Conservation (phyloP, 2,113 vertebrate species). For the Deroptyus accipitrinus region DNA sequence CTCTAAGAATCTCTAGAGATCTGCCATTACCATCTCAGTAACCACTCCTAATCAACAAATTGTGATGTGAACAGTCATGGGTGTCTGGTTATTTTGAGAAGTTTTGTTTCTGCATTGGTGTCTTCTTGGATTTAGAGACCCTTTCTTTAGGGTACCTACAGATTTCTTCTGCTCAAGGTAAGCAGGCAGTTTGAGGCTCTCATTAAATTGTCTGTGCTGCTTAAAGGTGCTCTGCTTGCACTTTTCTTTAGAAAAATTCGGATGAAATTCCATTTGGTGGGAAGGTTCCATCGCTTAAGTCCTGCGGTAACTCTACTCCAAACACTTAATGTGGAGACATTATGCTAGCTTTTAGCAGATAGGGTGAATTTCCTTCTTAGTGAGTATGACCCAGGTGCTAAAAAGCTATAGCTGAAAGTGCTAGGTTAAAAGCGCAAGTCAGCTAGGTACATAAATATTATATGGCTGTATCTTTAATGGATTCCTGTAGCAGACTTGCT, state of each 20-base stretch:
- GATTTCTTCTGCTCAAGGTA: not conserved
- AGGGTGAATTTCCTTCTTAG: not conserved
- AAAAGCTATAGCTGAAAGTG: conserved; percentile 22
- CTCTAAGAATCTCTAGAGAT: not conserved
- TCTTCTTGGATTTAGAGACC: not conserved
- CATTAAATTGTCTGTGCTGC: not conserved
- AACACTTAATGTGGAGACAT: not conserved
- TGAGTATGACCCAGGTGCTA: not conserved
- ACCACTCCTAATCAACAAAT: not conserved
- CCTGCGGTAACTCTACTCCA: not conserved
- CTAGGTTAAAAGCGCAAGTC: conserved; percentile 26
- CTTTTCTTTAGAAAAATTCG: not conserved
- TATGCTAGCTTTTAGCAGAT: not conserved
- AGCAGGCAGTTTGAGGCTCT: not conserved
- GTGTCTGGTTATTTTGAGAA: not conserved
- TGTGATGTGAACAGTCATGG: not conserved
- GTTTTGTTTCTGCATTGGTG: not conserved
- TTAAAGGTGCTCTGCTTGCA: not conserved
- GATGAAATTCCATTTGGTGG: not conserved
- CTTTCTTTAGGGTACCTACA: not conserved
- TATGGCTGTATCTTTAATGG: not conserved
- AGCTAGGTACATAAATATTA: conserved; percentile 30
- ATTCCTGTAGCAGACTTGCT: conserved; percentile 46
- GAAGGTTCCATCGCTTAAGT: not conserved
- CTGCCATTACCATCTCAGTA: not conserved